Conservation (phyloP, 2,888 invertebrate genomes). For the Eilema depressum region DNA sequence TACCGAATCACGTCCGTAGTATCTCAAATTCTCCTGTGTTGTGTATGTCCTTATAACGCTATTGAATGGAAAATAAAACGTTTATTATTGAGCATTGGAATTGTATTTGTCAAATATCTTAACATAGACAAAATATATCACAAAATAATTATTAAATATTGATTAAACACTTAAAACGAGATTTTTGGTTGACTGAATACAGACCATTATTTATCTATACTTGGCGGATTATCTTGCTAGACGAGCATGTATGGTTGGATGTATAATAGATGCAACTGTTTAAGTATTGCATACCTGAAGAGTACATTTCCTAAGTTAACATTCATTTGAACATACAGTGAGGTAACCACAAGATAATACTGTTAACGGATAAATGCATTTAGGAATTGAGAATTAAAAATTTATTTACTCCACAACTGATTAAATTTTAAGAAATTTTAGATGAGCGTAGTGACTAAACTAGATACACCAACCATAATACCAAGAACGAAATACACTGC, state of each 20-base stretch:
- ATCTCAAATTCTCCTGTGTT: too few species aligned
- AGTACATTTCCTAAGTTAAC: too few species aligned
- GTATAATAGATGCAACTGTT: not conserved
- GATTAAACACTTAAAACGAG: conserved; percentile 7
- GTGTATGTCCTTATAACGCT: not conserved
- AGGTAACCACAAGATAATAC: too few species aligned
- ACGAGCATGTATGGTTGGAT: not conserved
- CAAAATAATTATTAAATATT: conserved; percentile 39
- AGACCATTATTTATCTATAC: not conserved
- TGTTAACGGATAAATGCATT: too few species aligned
- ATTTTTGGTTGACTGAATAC: conserved; percentile 2
- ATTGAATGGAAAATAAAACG: conserved; percentile 37
- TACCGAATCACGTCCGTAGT: too few species aligned
- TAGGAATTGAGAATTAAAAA: too few species aligned
- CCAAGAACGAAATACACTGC: not conserved
- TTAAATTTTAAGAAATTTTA: not conserved
- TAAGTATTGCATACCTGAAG: too few species aligned
- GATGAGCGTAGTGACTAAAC: not conserved
- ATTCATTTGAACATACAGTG: too few species aligned
- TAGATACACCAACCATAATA: not conserved
- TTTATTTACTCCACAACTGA: not conserved
- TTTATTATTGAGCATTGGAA: conserved; percentile 69
- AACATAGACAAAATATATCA: conserved; percentile 42
- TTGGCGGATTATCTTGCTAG: not conserved
- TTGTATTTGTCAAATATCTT: conserved; percentile 63